These are phyloP conservation scores for Dicycla oo DNA, from an alignment of 2,888 invertebrate species.

Conservation along the genomic window DNA sequence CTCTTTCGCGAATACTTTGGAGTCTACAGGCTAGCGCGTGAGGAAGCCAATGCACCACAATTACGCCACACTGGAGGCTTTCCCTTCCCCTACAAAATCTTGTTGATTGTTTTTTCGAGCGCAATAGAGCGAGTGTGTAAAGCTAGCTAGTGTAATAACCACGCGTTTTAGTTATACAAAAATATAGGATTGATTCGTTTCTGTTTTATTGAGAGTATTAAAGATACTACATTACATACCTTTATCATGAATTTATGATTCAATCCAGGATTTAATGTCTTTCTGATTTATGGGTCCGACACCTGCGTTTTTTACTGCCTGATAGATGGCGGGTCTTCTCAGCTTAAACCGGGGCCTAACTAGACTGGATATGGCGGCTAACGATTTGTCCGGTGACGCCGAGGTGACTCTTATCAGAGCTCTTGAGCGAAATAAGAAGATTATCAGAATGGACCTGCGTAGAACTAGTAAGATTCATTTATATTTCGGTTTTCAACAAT, in stretches of 20 bases:
- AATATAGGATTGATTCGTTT: not conserved
- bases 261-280: constrained; percentile 1
- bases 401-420: constrained; percentile 85
- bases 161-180: not conserved
- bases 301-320: constrained; percentile 47
- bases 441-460: constrained; percentile 82
- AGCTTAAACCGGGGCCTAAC: constrained; percentile 88
- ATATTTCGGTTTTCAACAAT: not conserved
- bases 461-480: constrained; percentile 80
- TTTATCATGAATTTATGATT: constrained; percentile 25
- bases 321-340: constrained; percentile 88
- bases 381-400: constrained; percentile 90
- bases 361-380: constrained; percentile 90
- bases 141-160: not conserved
- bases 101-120: not conserved
- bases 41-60: too few relatives aligned
- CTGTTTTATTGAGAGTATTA: constrained; percentile 37
- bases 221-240: constrained; percentile 1
- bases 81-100: not conserved
- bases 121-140: not conserved
- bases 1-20: not conserved
- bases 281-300: constrained; percentile 31
- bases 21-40: too few relatives aligned
- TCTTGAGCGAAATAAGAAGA: constrained; percentile 80
- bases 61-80: too few relatives aligned